Conservation (phyloP, 2,888 invertebrate genomes). For the Ephialtes manifestator region DNA sequence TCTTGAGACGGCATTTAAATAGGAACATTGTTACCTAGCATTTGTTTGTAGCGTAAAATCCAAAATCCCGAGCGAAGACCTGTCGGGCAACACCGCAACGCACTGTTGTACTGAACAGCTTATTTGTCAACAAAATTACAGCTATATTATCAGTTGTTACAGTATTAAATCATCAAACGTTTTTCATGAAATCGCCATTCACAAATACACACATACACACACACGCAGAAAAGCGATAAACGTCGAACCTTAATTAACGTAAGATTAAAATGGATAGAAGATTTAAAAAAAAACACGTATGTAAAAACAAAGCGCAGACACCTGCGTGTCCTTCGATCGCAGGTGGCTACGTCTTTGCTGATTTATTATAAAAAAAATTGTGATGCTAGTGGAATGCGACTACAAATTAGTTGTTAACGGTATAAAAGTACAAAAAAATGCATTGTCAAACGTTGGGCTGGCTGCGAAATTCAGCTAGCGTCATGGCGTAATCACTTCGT, state of each 20-base stretch:
- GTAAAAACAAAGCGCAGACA: slow-evolving; percentile 37
- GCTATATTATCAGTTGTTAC: slow-evolving; percentile 24
- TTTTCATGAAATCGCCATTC: slow-evolving; percentile 6
- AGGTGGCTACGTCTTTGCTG: slow-evolving; percentile 20
- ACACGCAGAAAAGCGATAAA: slow-evolving; percentile 44
- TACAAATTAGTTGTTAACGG: slow-evolving; percentile 60
- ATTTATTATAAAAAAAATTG: slow-evolving; percentile 55
- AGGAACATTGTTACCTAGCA: slow-evolving; percentile 78
- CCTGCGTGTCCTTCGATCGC: slow-evolving; percentile 33
- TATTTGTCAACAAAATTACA: slow-evolving; percentile 36
- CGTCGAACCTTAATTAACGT: slow-evolving; percentile 36
- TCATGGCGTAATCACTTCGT: slow-evolving; percentile 77
- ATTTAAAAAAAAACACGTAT: slow-evolving; percentile 18
- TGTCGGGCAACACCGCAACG: slow-evolving; percentile 81
- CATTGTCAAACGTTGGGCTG: slow-evolving; percentile 61
- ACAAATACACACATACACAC: slow-evolving; percentile 6
- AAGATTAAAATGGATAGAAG: slow-evolving; percentile 14
- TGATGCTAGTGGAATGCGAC: slow-evolving; percentile 44
- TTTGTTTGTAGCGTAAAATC: slow-evolving; percentile 81
- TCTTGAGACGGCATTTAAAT: slow-evolving; percentile 34
- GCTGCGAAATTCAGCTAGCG: slow-evolving; percentile 67
- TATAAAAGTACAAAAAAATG: slow-evolving; percentile 66
- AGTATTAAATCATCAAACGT: slow-evolving; percentile 35
- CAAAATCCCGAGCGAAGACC: slow-evolving; percentile 83
- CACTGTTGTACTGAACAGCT: slow-evolving; percentile 60